These are phyloP conservation scores for Limnodromus scolopaceus DNA, from an alignment of 2,797 vertebrate species.

Conservation along the genomic window DNA sequence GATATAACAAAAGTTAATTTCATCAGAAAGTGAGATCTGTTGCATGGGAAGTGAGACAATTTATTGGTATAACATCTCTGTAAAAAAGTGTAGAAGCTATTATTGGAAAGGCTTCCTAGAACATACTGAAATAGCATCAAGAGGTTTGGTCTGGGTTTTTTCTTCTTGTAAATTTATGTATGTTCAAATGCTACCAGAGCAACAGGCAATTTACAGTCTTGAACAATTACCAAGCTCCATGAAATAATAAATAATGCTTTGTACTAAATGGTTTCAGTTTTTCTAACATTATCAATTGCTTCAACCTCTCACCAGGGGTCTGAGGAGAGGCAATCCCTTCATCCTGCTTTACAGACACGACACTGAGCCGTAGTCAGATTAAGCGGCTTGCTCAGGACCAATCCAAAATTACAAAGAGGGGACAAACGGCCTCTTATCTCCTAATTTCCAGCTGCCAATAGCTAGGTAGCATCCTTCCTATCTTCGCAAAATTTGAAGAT, in stretches of 20 bases:
- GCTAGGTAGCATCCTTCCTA: not conserved
- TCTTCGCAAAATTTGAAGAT: not conserved
- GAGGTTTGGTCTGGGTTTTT: not conserved
- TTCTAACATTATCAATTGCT: not conserved
- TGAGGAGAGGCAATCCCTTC: not conserved
- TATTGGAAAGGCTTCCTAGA: constrained; percentile 18
- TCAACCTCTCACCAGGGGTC: not conserved
- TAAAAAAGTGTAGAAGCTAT: not conserved
- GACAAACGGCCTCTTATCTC: not conserved
- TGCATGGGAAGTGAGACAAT: not conserved
- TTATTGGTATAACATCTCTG: not conserved
- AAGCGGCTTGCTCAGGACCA: not conserved
- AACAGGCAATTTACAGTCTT: not conserved
- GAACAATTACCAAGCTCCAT: not conserved
- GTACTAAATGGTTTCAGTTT: not conserved
- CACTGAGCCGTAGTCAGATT: not conserved
- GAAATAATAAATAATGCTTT: not conserved
- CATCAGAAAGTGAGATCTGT: not conserved
- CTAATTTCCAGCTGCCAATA: not conserved
- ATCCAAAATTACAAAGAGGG: not conserved
- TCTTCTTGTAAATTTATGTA: not conserved
- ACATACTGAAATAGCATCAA: not conserved
- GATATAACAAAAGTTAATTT: not conserved
- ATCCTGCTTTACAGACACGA: not conserved
- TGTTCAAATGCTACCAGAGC: not conserved